Evolutionary conservation across 2,888 invertebrate genomes (phyloP), one percentile per base, ranked within the genome.

Genomic region (Autographa pulchrina): DNA sequence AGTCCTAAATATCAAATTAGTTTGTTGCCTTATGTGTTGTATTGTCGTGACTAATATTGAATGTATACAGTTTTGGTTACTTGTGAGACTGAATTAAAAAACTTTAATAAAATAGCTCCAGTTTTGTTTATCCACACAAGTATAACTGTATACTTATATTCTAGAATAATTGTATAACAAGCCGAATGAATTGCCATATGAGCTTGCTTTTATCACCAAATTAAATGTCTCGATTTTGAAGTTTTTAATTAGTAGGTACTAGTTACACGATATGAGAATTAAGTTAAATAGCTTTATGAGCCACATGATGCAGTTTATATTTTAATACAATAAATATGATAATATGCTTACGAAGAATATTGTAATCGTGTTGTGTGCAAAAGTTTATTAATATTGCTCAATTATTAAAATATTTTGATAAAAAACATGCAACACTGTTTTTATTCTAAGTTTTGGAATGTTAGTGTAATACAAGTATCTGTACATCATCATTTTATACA

Each of bases 271-370:
- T 48, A n/a, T 48, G 16, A 43, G 0, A 43, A 16, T n/a, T 48
- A 48, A 48, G n/a, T n/a, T 48, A 7, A n/a, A n/a, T 48, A 48
- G 48, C 48, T 48, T 48, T 48, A 48, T 48, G 48, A 48, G 48
- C 0, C 48, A 7, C 48, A 48, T 48, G 48, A 48, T n/a, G 48
- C 48, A 48, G 48, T 48, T 48, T 8, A 48, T 48, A 48, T 48
- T 48, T 48, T 48, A 48, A n/a, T 48, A 48, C n/a, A 48, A n/a
- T 48, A n/a, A n/a, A 5, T n/a, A 0, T n/a, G 0, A 14, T 6
- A 16, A 43, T 14, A 16, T 43, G 6, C 35, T 6, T 35, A 35
- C 14, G 14, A 16, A 16, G 14, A 16, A 16, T 6, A 16, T 43
- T 43, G 5, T 16, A 43, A 43, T 16, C 43, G 43, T 38, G 16